Evolutionary conservation across 2,797 vertebrate genomes (phyloP).

Genomic region (Harpia harpyja): DNA sequence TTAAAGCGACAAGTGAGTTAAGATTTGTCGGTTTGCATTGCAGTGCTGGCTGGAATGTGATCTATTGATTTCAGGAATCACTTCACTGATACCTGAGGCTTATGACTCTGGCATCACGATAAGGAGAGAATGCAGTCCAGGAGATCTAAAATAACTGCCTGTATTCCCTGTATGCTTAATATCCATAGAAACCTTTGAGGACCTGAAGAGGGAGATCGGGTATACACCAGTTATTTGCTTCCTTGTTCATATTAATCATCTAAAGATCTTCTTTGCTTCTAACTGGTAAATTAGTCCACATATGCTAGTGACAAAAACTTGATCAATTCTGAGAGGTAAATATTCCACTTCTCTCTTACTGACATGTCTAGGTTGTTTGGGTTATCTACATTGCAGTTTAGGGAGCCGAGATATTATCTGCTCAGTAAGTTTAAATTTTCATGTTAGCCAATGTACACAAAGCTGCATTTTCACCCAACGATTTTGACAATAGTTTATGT

Average conservation of each 20-base stretch:
- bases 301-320: not conserved
- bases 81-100: not conserved
- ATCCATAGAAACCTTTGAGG: not conserved
- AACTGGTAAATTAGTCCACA: not conserved
- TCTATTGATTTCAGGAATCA: not conserved
- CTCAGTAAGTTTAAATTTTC: not conserved
- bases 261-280: not conserved
- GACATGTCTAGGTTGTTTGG: not conserved
- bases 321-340: not conserved
- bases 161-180: not conserved
- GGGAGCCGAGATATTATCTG: fast-evolving
- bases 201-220: not conserved
- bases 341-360: not conserved
- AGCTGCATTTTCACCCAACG: not conserved
- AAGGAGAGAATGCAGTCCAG: not conserved
- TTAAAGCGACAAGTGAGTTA: not conserved
- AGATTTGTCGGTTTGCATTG: not conserved
- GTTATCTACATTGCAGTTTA: not conserved
- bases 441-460: not conserved
- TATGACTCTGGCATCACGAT: not conserved
- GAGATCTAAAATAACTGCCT: not conserved
- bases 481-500: not conserved
- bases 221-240: not conserved
- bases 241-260: not conserved
- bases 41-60: not conserved